These are phyloP conservation scores for Cyanistes caeruleus DNA, from an alignment of 2,113 vertebrate genomes.

Conservation along the genomic window DNA sequence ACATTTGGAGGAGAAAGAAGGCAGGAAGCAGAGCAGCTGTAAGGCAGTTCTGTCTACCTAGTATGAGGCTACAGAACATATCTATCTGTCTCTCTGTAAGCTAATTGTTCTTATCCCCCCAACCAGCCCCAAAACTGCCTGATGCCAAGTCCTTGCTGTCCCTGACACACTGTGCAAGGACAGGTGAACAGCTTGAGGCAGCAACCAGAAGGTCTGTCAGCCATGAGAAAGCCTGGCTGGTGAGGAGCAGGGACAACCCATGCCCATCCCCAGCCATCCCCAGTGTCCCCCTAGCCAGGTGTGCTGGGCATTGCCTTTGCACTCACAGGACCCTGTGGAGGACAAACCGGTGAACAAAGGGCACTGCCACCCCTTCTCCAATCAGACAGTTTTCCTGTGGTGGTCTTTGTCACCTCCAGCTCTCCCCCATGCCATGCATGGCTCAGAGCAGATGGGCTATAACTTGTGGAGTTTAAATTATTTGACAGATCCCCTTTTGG, in stretches of 20 bases:
- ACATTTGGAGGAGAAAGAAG: background rate
- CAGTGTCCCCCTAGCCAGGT: rapidly evolving
- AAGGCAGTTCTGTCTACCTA: background rate
- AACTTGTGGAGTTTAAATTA: background rate
- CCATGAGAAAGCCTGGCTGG: background rate
- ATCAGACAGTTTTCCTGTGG: background rate
- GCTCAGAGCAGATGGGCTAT: background rate
- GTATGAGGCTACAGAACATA: background rate
- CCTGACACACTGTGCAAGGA: background rate
- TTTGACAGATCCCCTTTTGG: background rate
- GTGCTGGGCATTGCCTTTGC: background rate
- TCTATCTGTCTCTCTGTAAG: background rate
- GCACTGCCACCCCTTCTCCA: background rate
- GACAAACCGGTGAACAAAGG: background rate
- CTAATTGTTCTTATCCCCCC: background rate
- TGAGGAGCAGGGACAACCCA: background rate
- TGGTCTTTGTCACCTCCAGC: background rate
- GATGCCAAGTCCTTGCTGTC: background rate
- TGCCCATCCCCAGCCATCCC: background rate
- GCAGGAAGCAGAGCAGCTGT: background rate
- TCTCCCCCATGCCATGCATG: background rate
- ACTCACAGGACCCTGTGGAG: background rate
- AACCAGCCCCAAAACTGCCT: background rate
- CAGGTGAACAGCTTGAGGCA: background rate
- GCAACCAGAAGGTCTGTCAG: background rate